A percentile compares a stretch with the other conserved stretches of the same genome.
Evolutionary conservation across 2,797 vertebrate genomes (phyloP).

Genomic region (Holocentrus rufus): DNA sequence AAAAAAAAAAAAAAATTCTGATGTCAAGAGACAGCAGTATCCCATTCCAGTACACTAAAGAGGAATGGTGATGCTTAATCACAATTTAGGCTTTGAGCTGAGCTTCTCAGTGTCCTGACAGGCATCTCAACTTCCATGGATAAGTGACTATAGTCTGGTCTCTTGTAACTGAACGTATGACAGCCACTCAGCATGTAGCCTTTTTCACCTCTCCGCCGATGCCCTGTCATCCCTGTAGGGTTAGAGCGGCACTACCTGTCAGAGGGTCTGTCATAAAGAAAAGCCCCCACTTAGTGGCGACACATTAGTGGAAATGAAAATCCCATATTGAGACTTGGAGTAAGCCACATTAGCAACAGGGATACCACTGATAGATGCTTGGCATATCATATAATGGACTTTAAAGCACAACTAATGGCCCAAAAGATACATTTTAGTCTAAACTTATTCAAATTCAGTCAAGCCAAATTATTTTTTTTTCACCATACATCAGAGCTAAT

Average conservation of each 20-base stretch:
- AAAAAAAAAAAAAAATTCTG: conserved; percentile 10
- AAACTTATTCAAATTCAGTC: neutral
- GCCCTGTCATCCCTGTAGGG: conserved; percentile 61
- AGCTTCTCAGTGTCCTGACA: conserved; percentile 36
- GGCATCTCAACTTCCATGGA: conserved; percentile 39
- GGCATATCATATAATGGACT: neutral
- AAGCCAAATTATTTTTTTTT: neutral
- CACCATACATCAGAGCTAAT: no score
- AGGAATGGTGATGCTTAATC: conserved; percentile 36
- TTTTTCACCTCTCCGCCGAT: conserved; percentile 60
- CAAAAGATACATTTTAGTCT: conserved; percentile 8
- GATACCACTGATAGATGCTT: neutral
- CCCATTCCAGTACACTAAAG: neutral
- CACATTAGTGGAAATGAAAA: conserved; percentile 49
- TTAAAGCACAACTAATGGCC: conserved; percentile 2
- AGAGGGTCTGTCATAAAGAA: conserved; percentile 55
- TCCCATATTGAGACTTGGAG: conserved; percentile 19
- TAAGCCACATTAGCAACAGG: conserved; percentile 17
- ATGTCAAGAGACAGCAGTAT: conserved; percentile 14
- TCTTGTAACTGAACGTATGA: conserved; percentile 27
- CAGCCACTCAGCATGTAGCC: conserved; percentile 63
- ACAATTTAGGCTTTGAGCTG: conserved; percentile 34
- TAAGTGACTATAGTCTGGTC: conserved; percentile 57
- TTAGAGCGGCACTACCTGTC: conserved; percentile 60
- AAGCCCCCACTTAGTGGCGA: conserved; percentile 49